phyloP scores from a whole-genome alignment of 2,113 vertebrate species.

The Nothocercus julius region DNA sequence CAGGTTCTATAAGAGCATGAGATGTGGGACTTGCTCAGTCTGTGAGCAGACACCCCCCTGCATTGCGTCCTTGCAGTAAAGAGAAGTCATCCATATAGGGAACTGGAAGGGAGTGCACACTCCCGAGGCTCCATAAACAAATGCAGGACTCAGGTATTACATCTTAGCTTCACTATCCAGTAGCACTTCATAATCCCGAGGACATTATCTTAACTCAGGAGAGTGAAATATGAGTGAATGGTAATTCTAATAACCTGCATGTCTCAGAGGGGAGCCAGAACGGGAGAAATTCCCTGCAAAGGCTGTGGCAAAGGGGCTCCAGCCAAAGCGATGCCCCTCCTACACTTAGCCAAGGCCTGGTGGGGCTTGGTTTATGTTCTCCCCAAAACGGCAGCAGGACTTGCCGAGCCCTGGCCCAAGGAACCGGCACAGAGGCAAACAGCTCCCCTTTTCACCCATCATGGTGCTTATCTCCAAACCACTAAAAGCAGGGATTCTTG shows the following conservation, averaged over 20 bases:
- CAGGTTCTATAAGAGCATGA: neutral
- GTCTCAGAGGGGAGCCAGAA: neutral
- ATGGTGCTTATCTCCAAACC: neutral
- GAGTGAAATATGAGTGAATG: neutral
- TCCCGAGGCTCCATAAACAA: neutral
- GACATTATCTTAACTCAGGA: neutral
- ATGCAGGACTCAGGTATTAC: neutral
- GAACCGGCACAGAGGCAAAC: too few species aligned
- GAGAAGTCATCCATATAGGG: neutral
- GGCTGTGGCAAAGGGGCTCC: neutral
- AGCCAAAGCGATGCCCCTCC: neutral
- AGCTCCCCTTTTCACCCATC: neutral
- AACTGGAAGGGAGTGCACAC: neutral
- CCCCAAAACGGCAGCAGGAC: fast-evolving
- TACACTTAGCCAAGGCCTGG: neutral
- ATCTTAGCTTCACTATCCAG: neutral
- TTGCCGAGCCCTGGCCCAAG: neutral
- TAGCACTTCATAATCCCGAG: neutral
- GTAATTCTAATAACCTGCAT: neutral
- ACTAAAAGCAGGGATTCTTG: neutral
- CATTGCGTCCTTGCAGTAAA: fast-evolving
- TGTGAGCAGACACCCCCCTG: neutral
- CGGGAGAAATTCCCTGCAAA: neutral
- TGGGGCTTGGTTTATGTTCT: neutral
- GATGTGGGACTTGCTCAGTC: fast-evolving